phyloP scores from a whole-genome alignment of 2,888 invertebrate species.

The Helicoverpa assulta region DNA sequence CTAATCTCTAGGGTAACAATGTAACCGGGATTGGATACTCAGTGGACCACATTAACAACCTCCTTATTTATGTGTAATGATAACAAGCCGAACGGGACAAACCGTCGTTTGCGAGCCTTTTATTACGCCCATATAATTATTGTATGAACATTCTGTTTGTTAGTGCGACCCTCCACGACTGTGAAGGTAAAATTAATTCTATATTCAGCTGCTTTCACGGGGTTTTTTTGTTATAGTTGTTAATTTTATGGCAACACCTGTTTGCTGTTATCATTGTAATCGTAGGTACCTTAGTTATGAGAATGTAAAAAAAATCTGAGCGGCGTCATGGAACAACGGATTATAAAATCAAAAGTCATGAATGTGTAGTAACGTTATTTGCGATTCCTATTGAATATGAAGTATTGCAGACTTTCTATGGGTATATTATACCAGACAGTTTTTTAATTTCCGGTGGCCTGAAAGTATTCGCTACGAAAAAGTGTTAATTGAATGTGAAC shows the following conservation, averaged over 20 bases:
- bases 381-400: constrained; percentile 44
- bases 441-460: constrained; percentile 87
- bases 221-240: constrained; percentile 36
- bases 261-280: not conserved
- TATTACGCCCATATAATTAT: constrained; percentile 56
- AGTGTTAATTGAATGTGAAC: constrained; percentile 85
- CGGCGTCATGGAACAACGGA: constrained; percentile 2
- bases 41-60: constrained; percentile 79
- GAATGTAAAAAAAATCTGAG: constrained; percentile 2
- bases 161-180: constrained; percentile 24
- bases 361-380: constrained; percentile 24
- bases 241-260: constrained; percentile 38
- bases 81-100: constrained; percentile 72
- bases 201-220: constrained; percentile 48
- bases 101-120: constrained; percentile 48
- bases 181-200: constrained; percentile 42
- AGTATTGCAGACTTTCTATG: constrained; percentile 60
- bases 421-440: constrained; percentile 75
- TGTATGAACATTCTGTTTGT: constrained; percentile 48
- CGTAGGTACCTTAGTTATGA: not conserved
- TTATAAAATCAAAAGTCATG: constrained; percentile 35
- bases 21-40: constrained; percentile 83
- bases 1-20: constrained; percentile 86
- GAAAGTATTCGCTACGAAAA: constrained; percentile 83
- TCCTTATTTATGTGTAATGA: constrained; percentile 82